Evolutionary conservation across 2,113 vertebrate species (phyloP).

Genomic region (Psittacus erithacus): DNA sequence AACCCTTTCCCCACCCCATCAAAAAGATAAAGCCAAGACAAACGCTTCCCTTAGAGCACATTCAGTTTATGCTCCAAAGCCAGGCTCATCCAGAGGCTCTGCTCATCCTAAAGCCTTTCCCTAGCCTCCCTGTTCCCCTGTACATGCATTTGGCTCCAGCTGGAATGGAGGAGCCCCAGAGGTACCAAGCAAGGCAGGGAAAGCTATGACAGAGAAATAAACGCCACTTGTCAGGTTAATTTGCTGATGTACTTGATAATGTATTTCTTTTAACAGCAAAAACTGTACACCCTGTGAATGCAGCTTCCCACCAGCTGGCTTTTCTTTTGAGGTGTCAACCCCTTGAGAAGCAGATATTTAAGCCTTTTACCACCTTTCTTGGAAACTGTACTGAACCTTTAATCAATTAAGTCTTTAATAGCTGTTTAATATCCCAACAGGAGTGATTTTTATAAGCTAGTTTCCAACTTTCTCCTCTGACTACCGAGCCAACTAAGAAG

Average conservation of each 20-base stretch:
- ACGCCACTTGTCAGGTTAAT: background rate
- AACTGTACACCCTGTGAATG: background rate
- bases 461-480: background rate
- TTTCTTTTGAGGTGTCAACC: background rate
- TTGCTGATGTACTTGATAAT: background rate
- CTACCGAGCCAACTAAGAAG: background rate
- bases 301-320: background rate
- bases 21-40: background rate
- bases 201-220: background rate
- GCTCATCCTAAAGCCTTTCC: background rate
- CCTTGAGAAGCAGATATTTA: background rate
- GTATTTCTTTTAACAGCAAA: background rate
- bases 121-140: background rate
- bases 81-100: rapidly evolving
- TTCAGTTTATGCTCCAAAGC: background rate
- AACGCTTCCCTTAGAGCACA: rapidly evolving
- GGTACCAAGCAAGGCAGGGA: background rate
- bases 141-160: rapidly evolving
- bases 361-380: constrained; percentile 10
- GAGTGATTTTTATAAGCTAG: background rate
- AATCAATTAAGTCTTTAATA: constrained; percentile 10
- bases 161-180: background rate
- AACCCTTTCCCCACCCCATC: background rate
- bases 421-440: background rate
- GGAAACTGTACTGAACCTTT: background rate